Base-by-base conservation (phyloP, 2,888 invertebrate genomes). In the Netelia inedita region DNA sequence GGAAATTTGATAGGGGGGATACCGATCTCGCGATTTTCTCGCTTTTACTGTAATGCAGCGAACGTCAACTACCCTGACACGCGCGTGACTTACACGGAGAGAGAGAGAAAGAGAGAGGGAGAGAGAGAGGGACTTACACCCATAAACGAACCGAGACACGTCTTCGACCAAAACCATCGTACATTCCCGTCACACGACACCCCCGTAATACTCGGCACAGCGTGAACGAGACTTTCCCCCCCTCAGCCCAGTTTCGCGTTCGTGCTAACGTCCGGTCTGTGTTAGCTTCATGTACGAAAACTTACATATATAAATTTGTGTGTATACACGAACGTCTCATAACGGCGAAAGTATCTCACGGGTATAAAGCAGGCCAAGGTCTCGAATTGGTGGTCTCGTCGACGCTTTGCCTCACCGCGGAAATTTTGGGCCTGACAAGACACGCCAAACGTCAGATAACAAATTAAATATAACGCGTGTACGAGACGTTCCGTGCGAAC, bases 351-450 rank as follows among this genome's bases (percentile, higher is more conserved):
- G 68, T 83, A 79, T 79, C 75, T 79, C 79, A 82, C 63, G 72
- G 55, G 61, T 53, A 69, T 28, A 57, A 85, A 83, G 50, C 35
- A 57, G 85, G 85, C 83, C 85, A 85, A 85, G 85, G 85, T 69
- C 74, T 83, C 68, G 61, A 75, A 74, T 83, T 74, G 76, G 74
- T 74, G 85, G 69, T 85, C 83, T 14, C 41, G 55, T 55, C 66
- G 82, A 57, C 59, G 3, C 59, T 21, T 50, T 78, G 41, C 61
- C 55, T 41, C 41, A 35, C 65, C 65, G 41, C 63, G 55, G 63
- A 75, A 82, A 75, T 82, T 69, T 75, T 50, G 71, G 71, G 28
- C 21, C 43, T 55, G 41, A 55, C 65, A 41, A 73, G 73, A 79
- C 82, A 69, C 65, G 75, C 74, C 73, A 82, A 84, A 78, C 68